A percentile compares a stretch with the other conserved stretches of the same genome.
Evolutionary conservation across 2,888 invertebrate genomes (phyloP).

Genomic region (Halictus ligatus): DNA sequence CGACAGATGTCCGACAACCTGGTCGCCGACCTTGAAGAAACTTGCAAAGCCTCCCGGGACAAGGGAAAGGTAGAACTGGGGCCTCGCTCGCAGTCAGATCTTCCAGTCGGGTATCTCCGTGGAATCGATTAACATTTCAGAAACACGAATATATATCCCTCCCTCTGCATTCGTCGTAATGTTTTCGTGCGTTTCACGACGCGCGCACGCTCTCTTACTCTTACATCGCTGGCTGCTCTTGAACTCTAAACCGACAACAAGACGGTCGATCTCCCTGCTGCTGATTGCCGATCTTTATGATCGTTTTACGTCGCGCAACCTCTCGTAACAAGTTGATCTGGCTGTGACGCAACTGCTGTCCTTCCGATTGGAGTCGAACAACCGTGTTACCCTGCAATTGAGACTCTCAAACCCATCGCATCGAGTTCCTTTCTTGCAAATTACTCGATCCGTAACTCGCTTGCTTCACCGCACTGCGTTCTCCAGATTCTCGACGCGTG

Average conservation of each 20-base stretch:
- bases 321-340: not conserved
- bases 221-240: conserved; percentile 1
- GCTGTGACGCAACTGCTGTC: not conserved
- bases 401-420: not conserved
- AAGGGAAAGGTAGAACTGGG: conserved; percentile 77
- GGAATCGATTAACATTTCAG: conserved; percentile 3
- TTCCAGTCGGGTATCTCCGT: not conserved
- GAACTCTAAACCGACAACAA: not conserved
- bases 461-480: not conserved
- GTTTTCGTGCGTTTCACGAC: not conserved
- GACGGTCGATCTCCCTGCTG: not conserved
- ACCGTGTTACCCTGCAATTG: not conserved
- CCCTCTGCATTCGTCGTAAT: not conserved
- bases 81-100: not conserved
- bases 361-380: not conserved
- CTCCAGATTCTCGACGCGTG: not conserved
- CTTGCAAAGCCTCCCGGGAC: conserved; percentile 84
- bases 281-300: not conserved
- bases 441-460: not conserved
- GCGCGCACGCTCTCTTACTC: not conserved
- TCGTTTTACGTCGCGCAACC: not conserved
- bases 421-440: not conserved
- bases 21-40: conserved; percentile 86
- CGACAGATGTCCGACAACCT: conserved; percentile 88
- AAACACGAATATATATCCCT: not conserved